Evolutionary conservation across 2,888 invertebrate species (phyloP).

Genomic region (Agrotis puta): DNA sequence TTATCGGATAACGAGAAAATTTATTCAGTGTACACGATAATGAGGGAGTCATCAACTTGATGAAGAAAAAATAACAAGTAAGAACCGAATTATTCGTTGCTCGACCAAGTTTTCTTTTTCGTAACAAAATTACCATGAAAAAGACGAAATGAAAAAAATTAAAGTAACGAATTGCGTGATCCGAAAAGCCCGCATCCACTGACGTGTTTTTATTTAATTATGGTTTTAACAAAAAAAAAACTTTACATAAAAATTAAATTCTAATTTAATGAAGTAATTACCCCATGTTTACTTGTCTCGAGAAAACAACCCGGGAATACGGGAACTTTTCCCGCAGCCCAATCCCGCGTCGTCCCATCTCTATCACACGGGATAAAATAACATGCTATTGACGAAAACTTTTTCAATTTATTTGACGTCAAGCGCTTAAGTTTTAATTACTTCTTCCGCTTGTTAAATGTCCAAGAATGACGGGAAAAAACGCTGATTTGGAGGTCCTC

Average conservation of each 20-base stretch:
- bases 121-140: constrained; percentile 27
- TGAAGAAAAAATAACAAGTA: constrained; percentile 1
- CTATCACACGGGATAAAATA: constrained; percentile 46
- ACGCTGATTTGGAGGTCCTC: constrained; percentile 33
- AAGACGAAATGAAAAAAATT: neutral
- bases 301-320: constrained; percentile 26
- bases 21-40: too few relatives aligned
- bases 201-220: constrained; percentile 51
- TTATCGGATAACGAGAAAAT: too few relatives aligned
- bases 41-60: neutral
- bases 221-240: constrained; percentile 6
- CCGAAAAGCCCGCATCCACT: neutral
- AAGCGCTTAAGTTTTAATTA: constrained; percentile 75
- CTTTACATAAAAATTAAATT: constrained; percentile 6
- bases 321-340: constrained; percentile 21
- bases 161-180: constrained; percentile 8
- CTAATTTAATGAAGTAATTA: constrained; percentile 50
- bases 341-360: constrained; percentile 16
- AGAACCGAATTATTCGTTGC: constrained; percentile 21
- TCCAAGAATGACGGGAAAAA: constrained; percentile 51
- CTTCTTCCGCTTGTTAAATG: constrained; percentile 55
- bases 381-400: constrained; percentile 66
- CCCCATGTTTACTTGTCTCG: constrained; percentile 43
- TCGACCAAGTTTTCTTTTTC: constrained; percentile 9
- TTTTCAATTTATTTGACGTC: constrained; percentile 75